These are phyloP conservation scores for Phataginus tetradactyla DNA, from an alignment of 2,797 vertebrate genomes.

Conservation along the genomic window DNA sequence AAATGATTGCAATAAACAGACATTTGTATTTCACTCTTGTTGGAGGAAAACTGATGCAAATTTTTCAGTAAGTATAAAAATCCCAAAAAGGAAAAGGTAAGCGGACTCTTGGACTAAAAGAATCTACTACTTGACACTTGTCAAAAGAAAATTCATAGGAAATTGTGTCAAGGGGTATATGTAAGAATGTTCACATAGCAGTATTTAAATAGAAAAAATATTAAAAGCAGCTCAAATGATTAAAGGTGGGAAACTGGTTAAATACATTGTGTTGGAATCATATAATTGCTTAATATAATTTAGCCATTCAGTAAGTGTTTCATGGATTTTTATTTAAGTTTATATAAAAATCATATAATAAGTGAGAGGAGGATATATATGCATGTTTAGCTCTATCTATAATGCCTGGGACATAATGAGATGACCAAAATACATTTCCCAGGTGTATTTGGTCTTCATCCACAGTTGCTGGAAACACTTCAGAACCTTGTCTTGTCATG, in stretches of 20 bases:
- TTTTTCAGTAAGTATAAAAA: background rate
- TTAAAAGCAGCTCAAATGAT: background rate
- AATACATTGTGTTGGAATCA: background rate
- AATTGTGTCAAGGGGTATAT: background rate
- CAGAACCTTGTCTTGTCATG: no score
- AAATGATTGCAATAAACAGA: background rate
- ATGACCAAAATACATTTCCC: no score
- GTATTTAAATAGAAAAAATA: background rate
- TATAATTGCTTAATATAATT: background rate
- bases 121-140: background rate
- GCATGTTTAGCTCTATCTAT: background rate
- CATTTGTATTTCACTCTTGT: background rate
- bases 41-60: conserved; percentile 3
- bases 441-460: no score
- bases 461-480: no score
- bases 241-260: background rate
- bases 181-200: background rate
- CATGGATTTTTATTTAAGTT: background rate
- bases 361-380: background rate
- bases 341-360: background rate
- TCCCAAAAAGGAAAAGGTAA: background rate
- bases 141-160: conserved; percentile 18
- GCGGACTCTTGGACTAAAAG: background rate
- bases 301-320: background rate
- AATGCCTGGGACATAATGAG: no score